Evolutionary conservation across 2,888 invertebrate species (phyloP).

Genomic region (Ectropis crepuscularia): DNA sequence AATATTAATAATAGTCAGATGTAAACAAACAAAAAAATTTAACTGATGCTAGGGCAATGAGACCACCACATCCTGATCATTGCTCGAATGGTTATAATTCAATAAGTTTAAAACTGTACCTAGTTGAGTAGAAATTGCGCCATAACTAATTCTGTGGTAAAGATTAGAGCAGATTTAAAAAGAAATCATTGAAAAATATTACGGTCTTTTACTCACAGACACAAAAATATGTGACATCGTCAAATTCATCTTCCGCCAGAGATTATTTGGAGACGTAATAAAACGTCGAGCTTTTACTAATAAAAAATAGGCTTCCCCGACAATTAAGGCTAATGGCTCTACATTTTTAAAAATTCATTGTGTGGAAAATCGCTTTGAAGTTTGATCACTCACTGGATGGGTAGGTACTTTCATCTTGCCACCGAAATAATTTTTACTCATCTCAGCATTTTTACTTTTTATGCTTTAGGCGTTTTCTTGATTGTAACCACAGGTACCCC

Average conservation of each 20-base stretch:
- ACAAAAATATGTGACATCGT: constrained; percentile 39
- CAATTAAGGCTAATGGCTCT: constrained; percentile 58
- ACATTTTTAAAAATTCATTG: constrained; percentile 55
- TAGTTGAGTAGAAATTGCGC: no score
- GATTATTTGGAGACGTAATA: constrained; percentile 46
- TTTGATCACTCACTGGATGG: constrained; percentile 44
- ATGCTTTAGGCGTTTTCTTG: constrained; percentile 8
- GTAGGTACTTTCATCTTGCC: constrained; percentile 26
- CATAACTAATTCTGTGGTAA: no score
- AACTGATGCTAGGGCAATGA: no score
- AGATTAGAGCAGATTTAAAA: not conserved
- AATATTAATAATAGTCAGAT: no score
- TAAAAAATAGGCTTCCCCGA: constrained; percentile 51
- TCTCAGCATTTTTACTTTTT: constrained; percentile 14
- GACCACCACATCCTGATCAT: no score
- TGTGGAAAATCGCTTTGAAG: constrained; percentile 50
- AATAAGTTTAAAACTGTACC: no score
- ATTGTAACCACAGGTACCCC: constrained; percentile 3
- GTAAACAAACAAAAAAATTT: no score
- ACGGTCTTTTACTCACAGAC: constrained; percentile 17
- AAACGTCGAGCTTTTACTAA: constrained; percentile 48
- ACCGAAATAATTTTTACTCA: constrained; percentile 22
- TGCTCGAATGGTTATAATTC: no score
- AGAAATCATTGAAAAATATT: constrained; percentile 16
- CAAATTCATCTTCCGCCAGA: constrained; percentile 38